Conservation (phyloP, 2,888 invertebrate genomes). For the Melitaea athalia region DNA sequence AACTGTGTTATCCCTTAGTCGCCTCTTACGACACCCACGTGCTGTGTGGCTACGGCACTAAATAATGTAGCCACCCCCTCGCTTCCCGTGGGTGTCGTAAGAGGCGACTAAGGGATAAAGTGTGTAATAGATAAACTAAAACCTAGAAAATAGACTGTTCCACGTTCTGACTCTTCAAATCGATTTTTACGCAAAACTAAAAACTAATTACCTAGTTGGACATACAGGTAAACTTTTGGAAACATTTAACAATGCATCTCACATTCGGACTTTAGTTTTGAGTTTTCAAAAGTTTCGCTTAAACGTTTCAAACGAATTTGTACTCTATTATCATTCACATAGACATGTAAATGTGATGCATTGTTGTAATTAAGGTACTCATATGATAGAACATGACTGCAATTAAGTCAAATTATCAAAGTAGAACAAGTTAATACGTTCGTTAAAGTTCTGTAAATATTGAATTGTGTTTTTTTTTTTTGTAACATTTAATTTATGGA, state of each 20-base stretch:
- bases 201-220: neutral
- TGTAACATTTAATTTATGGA: too few species aligned
- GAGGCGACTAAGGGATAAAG: too few species aligned
- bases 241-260: constrained; percentile 2
- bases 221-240: neutral
- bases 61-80: too few species aligned
- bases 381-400: neutral
- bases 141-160: neutral
- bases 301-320: neutral
- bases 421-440: neutral
- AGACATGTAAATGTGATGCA: neutral
- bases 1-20: too few species aligned
- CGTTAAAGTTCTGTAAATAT: neutral
- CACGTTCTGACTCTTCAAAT: neutral
- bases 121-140: too few species aligned
- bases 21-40: too few species aligned
- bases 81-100: too few species aligned
- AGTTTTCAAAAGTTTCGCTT: neutral
- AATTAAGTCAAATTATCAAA: neutral
- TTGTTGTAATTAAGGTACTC: too few species aligned
- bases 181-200: neutral
- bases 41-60: too few species aligned
- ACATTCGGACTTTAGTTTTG: neutral
- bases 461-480: too few species aligned
- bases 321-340: neutral